Evolutionary conservation across 2,797 vertebrate species (phyloP), one percentile per base, ranked within the genome.

Genomic region (Hafferia zeledoni): DNA sequence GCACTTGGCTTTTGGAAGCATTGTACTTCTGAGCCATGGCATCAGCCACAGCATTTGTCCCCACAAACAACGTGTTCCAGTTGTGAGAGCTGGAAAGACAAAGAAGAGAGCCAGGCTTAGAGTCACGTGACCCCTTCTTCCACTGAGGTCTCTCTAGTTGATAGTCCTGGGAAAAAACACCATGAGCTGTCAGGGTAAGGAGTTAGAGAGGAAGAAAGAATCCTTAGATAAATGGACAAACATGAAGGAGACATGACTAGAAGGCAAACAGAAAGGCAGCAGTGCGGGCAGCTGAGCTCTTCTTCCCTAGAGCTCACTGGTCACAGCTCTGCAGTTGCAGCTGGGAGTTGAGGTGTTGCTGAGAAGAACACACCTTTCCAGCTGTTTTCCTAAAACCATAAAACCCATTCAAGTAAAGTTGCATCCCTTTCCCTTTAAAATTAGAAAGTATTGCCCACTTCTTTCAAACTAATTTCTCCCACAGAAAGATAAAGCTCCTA

Each of bases 51-150:
- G 99, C 98, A 2, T 98, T 99, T 0, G 98, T 99, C 13, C 99
- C 99, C 97, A 99, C 97, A 89, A 99, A 99, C 79, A 99, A 95
- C 0, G 98, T 94, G 94, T 99, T 99, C 99, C 99, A 99, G 97
- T 99, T 99, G 97, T 99, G 99, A 70, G 99, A 99, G 95, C 99
- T 99, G 78, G 13, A 59, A n/a, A 39, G 39, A 69, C 41, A 39
- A 61, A 63, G 50, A 43, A 81, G 43, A 81, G 43, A 87, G 68
- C 14, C 76, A 43, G 27, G 39, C 24, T 93, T 57, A 81, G 9
- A 78, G 9, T 5, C 69, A 12, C 0, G 3, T 3, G 2, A 20
- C 10, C 9, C 20, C 13, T 65, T 30, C 71, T 37, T 44, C 49
- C 52, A 14, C 44, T 60, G 23, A 9, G 64, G 20, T 27, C n/a